phyloP scores from a whole-genome alignment of 1,140 invertebrate genomes.

The Aphis gossypii region DNA sequence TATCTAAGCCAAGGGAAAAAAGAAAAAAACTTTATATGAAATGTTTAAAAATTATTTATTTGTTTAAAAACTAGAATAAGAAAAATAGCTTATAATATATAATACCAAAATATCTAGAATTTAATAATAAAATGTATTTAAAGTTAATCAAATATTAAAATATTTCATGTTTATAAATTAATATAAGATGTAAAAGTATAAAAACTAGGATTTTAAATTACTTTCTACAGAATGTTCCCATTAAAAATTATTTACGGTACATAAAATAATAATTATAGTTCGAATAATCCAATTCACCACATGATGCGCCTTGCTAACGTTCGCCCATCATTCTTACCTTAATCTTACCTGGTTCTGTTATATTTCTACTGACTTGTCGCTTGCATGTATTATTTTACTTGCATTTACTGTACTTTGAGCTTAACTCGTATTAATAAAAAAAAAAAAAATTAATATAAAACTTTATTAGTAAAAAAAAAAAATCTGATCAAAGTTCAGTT shows the following conservation, averaged over 20 bases:
- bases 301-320: too few relatives aligned
- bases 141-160: not conserved
- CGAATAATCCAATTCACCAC: too few relatives aligned
- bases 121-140: not conserved
- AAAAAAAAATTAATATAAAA: too few relatives aligned
- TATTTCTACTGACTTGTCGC: too few relatives aligned
- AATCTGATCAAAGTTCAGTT: not conserved
- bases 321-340: too few relatives aligned
- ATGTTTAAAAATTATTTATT: not conserved
- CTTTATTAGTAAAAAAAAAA: not conserved
- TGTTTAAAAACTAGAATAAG: not conserved
- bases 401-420: too few relatives aligned
- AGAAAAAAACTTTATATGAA: not conserved
- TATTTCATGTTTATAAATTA: not conserved
- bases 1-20: not conserved
- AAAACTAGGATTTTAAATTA: conserved; percentile 1
- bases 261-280: too few relatives aligned
- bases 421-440: too few relatives aligned
- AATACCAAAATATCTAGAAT: not conserved
- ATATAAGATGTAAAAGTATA: not conserved
- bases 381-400: too few relatives aligned
- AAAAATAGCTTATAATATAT: not conserved
- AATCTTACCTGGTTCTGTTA: too few relatives aligned
- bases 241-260: not conserved
- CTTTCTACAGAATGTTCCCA: not conserved